Conservation (phyloP, 30 jellyfish, hydroid and myxozoan species). For the Catostylus mosaicus region DNA sequence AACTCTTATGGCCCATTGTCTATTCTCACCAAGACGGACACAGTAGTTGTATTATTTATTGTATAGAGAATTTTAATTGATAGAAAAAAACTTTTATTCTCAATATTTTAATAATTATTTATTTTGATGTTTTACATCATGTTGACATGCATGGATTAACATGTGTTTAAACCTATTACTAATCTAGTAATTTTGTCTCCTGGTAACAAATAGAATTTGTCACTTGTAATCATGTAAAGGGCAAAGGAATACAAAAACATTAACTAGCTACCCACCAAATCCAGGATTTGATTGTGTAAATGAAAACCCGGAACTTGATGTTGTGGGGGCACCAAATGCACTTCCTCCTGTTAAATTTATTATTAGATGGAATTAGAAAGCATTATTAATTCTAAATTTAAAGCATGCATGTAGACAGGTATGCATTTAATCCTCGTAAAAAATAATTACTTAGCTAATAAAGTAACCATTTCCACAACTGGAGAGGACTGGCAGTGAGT, state of each 20-base stretch:
- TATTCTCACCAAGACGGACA: no score
- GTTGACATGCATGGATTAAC: not conserved
- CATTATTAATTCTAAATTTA: no score
- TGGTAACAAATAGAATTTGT: not conserved
- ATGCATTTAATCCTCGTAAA: not conserved
- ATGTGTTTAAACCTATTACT: not conserved
- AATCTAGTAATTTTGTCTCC: not conserved
- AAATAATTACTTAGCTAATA: not conserved
- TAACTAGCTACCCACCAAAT: not conserved
- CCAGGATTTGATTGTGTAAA: conserved; percentile 28
- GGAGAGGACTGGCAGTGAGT: not conserved
- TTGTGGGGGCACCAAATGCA: conserved; percentile 72
- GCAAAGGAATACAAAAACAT: not conserved
- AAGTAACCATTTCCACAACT: not conserved
- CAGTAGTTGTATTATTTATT: no score
- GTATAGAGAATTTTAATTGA: no score
- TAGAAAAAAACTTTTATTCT: not conserved
- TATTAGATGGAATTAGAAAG: no score
- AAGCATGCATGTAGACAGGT: no score
- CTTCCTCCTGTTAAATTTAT: conserved; percentile 18
- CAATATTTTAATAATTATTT: not conserved
- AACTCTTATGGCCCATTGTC: no score
- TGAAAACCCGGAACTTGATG: conserved; percentile 66
- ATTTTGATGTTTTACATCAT: not conserved
- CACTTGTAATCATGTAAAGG: not conserved